Evolutionary conservation across 2,113 vertebrate genomes (phyloP), one percentile per base, ranked within the genome.

Genomic region (Trinectes maculatus): DNA sequence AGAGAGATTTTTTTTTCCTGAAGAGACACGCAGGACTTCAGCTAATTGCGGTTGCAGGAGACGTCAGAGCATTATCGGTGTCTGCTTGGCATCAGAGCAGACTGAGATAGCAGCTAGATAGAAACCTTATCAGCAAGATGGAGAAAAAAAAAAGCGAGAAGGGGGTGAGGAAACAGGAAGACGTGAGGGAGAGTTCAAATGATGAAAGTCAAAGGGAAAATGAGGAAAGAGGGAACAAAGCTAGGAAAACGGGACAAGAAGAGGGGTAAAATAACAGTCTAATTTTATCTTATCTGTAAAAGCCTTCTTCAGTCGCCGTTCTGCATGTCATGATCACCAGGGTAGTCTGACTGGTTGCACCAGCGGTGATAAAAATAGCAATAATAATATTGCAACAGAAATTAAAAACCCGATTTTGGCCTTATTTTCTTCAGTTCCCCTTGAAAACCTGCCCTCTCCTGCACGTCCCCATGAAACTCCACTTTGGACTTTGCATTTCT

Each of bases 31-130:
- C 28, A 34, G 67, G 67, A 58, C 65, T 66, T 22, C 26, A 61
- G 81, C 85, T 90, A 88, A 88, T 85, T 90, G 86, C 47, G 8
- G 79, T 80, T 78, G 67, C 81, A 48, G 72, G 51, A 74, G 67
- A 63, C 58, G 73, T 82, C 80, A 52, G 53, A 65, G 33, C 53
- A 64, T 86, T 86, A 85, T 88, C 79, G 57, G 80, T 29, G 49
- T 74, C 68, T 85, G 71, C 75, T 78, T 58, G 60, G 42, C 78
- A 72, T 79, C 43, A 4, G 60, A 66, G 74, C 72, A 83, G 80
- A 82, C 71, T 84, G 79, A n/a, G n/a, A n/a, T n/a, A n/a, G 71
- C 85, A 85, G 76, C 68, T 28, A 46, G 81, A 81, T 69, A 64
- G 61, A 70, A 51, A 34, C 55, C 71, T 66, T 77, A 85, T 86